Base-by-base conservation (phyloP, 2,797 vertebrate species). In the Odontamblyopus lacepedii region DNA sequence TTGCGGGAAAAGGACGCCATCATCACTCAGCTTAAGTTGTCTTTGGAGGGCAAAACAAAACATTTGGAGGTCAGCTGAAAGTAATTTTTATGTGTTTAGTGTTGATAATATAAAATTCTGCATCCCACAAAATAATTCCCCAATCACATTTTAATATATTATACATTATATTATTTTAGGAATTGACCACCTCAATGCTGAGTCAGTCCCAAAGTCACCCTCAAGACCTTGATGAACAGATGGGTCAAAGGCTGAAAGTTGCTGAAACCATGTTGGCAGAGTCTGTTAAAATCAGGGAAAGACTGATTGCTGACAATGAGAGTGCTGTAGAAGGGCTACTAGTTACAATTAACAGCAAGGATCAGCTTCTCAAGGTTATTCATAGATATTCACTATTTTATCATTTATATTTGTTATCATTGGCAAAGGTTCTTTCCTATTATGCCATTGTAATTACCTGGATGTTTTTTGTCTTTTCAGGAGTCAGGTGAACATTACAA, bases 1-100 rank as follows among this genome's bases (percentile, higher is more conserved):
- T 74, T 96, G 60, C 89, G 95, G 75, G 96, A 96, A 83, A 95
- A 94, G 72, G 88, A 93, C 80, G 87, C 93, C 76, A 94, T 94
- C 64, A 94, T 95, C 78, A 92, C 92, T 79, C 95, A 96, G 53
- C 92, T 94, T 57, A 94, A 95, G 77, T 84, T 90, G 81, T 90
- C 93, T 38, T 87, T 95, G 82, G 90, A 94, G 62, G 90, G 88
- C 73, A 94, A 94, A 87, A 92, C 88, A n/a, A 92, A 93, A 77
- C 95, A 95, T 72, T 86, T 95, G 69, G 95, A 97, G 93, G 97
- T 97, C 67, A 86, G 89, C 71, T 60, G 13, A 50, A 64, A 48
- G 4, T 70, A 1, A 12, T 32, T 67, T 44, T 19, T 23, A 1
- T n/a, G 30, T 9, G 30, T 19, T 63, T 5, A 15, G n/a, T 27